These are phyloP conservation scores for Callitettix versicolor DNA, from an alignment of 1,140 invertebrate species.

Conservation along the genomic window DNA sequence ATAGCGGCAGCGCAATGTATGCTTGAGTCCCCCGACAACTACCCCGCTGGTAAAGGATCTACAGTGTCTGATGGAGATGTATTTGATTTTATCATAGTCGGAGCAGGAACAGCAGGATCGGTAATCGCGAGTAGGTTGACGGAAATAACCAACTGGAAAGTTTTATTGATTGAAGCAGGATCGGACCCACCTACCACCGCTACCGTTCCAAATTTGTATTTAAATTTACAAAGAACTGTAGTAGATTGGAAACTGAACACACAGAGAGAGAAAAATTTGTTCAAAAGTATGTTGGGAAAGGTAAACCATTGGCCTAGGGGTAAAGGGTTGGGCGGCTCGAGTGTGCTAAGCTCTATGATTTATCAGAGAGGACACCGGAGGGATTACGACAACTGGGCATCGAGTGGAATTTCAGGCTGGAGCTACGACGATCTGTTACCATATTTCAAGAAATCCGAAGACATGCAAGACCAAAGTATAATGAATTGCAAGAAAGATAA, in stretches of 20 bases:
- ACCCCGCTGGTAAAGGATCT: too few relatives aligned
- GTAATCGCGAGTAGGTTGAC: constrained; percentile 80
- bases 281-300: constrained; percentile 37
- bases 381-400: constrained; percentile 87
- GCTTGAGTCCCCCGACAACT: too few relatives aligned
- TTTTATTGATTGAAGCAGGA: constrained; percentile 72
- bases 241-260: constrained; percentile 90
- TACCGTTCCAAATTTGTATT: constrained; percentile 59
- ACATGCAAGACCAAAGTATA: constrained; percentile 33
- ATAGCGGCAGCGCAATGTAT: too few relatives aligned
- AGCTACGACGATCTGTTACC: constrained; percentile 74
- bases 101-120: constrained; percentile 79
- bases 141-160: constrained; percentile 64
- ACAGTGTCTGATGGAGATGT: constrained; percentile 28
- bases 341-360: constrained; percentile 88
- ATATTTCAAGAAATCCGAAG: constrained; percentile 81
- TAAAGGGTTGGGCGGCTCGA: constrained; percentile 85
- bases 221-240: constrained; percentile 61
- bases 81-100: constrained; percentile 75
- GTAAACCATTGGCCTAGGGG: constrained; percentile 56
- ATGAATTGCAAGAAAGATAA: constrained; percentile 27
- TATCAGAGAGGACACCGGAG: constrained; percentile 82
- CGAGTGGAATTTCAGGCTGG: constrained; percentile 79
- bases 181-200: constrained; percentile 68
- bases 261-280: constrained; percentile 46